Evolutionary conservation across 1,140 invertebrate species (phyloP), one percentile per base, ranked within the genome.

Genomic region (Lysiphlebus fabarum): DNA sequence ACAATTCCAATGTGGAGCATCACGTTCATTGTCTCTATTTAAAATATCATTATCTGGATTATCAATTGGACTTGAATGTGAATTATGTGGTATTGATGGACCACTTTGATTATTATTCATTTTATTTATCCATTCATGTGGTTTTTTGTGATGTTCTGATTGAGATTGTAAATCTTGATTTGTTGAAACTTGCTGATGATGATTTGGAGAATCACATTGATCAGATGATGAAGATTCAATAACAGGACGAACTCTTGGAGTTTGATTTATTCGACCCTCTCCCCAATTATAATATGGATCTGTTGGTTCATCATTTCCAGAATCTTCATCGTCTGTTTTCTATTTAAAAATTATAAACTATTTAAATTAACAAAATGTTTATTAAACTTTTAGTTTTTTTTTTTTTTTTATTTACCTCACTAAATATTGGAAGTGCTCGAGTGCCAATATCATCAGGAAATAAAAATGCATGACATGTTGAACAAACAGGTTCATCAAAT

Each of bases 281-380:
- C 68, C 68, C 53, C 76, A 82, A 72, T 85, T 81, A 78, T 81
- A 57, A 36, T 38, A 86, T 55, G 84, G 71, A 73, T 89, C 90
- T 47, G 86, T 88, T n/a, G 93, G 92, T 72, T 96, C 93, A 73
- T 96, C 93, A 73, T 94, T 96, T 5, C 93, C 93, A 0, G 92
- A 95, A 73, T 96, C 94, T 69, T 91, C 91, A 67, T 94, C 92
- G 73, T 94, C 92, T 14, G 89, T 91, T 79, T 94, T 90, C 84
- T 93, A 64, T 59, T 57, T 58, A 49, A 55, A 11, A 38, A 50
- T 47, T 26, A 26, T 26, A 0, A 26, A 26, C 17, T 26, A 26
- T 26, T 26, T 26, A 2, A 26, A 26, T 26, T 26, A 26, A 26
- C 17, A 26, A 26, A 26, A 26, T 26, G 17, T 26, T 26, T 26